Evolutionary conservation across 2,797 vertebrate genomes (phyloP).

Genomic region (Luscinia megarhynchos): DNA sequence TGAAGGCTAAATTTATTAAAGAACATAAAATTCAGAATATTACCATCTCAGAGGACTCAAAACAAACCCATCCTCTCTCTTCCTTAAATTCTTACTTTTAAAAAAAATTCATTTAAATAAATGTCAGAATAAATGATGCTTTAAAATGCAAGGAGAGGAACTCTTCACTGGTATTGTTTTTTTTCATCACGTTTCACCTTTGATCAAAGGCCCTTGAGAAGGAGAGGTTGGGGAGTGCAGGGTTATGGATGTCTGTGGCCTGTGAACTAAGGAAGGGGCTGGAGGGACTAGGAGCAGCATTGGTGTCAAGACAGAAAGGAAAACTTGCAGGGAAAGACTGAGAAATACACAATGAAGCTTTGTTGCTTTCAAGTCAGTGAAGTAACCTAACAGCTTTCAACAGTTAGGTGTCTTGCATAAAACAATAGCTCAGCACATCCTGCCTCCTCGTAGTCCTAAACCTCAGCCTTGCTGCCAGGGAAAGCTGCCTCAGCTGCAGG

Average conservation of each 20-base stretch:
- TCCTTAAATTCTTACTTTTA: not conserved
- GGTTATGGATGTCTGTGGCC: not conserved
- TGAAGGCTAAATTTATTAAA: not conserved
- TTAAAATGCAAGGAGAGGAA: constrained; percentile 3
- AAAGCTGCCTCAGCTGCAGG: not conserved
- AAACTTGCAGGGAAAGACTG: not conserved
- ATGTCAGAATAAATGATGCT: not conserved
- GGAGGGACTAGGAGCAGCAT: not conserved
- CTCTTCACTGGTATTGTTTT: not conserved
- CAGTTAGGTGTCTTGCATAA: not conserved
- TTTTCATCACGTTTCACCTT: constrained; percentile 12
- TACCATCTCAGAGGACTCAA: not conserved
- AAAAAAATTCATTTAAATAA: not conserved
- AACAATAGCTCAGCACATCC: not conserved
- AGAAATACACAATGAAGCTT: not conserved
- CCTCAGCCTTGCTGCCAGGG: not conserved
- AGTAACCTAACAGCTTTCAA: constrained; percentile 33
- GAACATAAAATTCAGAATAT: not conserved
- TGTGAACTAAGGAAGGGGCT: not conserved
- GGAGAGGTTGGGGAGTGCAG: not conserved
- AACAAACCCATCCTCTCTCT: not conserved
- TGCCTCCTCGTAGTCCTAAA: not conserved
- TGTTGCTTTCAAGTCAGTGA: constrained; percentile 7
- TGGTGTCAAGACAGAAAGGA: not conserved
- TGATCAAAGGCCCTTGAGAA: not conserved